Evolutionary conservation across 2,113 vertebrate genomes (phyloP).

Genomic region (Chloropsis cyanopogon): DNA sequence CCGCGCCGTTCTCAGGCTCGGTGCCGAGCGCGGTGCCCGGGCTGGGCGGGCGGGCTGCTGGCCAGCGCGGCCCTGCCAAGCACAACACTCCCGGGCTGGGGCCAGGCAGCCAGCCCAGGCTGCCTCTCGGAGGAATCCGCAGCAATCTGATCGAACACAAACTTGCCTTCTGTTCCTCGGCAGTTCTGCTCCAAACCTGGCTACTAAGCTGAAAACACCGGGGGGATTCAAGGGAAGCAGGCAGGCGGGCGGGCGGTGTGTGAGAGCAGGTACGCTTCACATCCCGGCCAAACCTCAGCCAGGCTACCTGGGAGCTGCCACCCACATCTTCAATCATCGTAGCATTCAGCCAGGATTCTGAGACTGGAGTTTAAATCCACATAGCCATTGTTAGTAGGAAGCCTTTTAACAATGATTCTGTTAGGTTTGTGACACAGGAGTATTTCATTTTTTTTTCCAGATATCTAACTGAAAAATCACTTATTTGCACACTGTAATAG

Average conservation of each 20-base stretch:
- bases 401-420: neutral
- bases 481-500: neutral
- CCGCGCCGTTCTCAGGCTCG: neutral
- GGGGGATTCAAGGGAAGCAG: neutral
- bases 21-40: rapidly evolving
- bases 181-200: neutral
- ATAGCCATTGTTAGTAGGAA: neutral
- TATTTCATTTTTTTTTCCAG: neutral
- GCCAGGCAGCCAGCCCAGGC: neutral
- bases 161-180: neutral
- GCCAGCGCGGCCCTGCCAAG: neutral
- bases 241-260: neutral
- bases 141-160: neutral
- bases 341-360: neutral
- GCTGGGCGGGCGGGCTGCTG: neutral
- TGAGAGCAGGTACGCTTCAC: neutral
- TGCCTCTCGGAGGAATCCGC: neutral
- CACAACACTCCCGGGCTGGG: neutral
- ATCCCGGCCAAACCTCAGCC: neutral
- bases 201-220: neutral
- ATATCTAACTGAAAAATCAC: neutral
- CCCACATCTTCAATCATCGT: neutral
- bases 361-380: neutral
- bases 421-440: neutral
- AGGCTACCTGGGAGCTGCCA: neutral